Base-by-base conservation (phyloP, 2,113 vertebrate species). In the Spea multiplicata region DNA sequence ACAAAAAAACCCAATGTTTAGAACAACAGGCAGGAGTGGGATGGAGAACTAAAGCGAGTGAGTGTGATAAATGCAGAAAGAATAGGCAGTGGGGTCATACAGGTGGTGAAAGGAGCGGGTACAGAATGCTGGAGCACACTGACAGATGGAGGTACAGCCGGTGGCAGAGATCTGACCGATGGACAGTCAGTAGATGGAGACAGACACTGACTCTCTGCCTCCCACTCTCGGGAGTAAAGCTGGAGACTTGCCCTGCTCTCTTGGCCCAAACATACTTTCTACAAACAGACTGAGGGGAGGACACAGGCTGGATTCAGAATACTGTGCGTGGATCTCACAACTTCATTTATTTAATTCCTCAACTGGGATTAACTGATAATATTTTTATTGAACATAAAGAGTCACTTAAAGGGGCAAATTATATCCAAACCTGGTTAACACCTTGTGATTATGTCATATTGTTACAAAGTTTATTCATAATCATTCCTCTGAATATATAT, bases 191-290 rank as follows among this genome's bases (percentile, higher is more conserved):
- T 45, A 69, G 73, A 47, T 49, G 67, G 57, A 71, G 55, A n/a
- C 59, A 9, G 66, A 59, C 9, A 71, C 55, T 47, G 66, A 30
- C 16, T 70, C n/a, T 50, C 17, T 30, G 12, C 67, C 68, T 71
- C 55, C 30, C 76, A 16, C 76, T 82, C 81, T 10, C 69, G 75
- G 62, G 72, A 71, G 61, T 16, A 47, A 48, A 46, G 71, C 44
- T 87, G 88, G 86, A 87, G 48, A 76, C 61, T 78, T 76, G 83
- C 85, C 87, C 81, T 76, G 78, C 79, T 66, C 84, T 80, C 80
- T 74, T 76, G 83, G 82, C 80, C 74, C 81, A 73, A 83, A 61
- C 77, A 77, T 85, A 53, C 84, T 4, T 83, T 75, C 72, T 64
- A 64, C 80, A 67, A 8, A 8, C 61, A 13, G 48, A 30, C 62